Percentiles rank a stretch among this genome's conserved stretches.
phyloP scores from a whole-genome alignment of 2,888 invertebrate genomes.

The Eulithis prunata region DNA sequence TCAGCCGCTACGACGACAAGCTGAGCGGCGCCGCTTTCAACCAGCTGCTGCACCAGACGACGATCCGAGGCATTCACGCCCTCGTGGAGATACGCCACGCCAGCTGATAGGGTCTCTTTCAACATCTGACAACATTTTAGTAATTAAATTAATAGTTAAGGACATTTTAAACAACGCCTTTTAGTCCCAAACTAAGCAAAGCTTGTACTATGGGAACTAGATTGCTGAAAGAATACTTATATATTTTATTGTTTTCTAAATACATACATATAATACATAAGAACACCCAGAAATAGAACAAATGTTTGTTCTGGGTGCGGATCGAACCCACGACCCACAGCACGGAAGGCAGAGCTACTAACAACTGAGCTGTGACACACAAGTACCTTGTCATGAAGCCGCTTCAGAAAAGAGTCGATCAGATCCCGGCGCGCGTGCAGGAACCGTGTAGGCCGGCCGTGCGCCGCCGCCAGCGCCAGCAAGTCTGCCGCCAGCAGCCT shows the following conservation, averaged over 20 bases:
- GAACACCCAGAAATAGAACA: no score
- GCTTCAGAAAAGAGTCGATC: slow-evolving; percentile 93
- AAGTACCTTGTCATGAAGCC: slow-evolving; percentile 92
- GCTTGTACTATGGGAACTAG: no score
- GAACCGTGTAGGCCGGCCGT: slow-evolving; percentile 93
- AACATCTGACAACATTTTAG: slow-evolving; percentile 83
- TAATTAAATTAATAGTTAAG: no score
- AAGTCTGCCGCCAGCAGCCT: slow-evolving; percentile 98
- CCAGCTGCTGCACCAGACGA: slow-evolving; percentile 95
- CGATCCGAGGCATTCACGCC: slow-evolving; percentile 94
- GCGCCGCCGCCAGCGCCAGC: slow-evolving; percentile 96
- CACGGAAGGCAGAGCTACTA: no score
- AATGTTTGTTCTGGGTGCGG: no score
- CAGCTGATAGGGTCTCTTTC: slow-evolving; percentile 95
- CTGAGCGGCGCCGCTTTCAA: slow-evolving; percentile 96
- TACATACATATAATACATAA: no score
- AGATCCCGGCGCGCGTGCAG: slow-evolving; percentile 94
- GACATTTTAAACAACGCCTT: neutral
- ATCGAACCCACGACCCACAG: no score
- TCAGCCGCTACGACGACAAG: slow-evolving; percentile 95
- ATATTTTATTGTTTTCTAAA: no score
- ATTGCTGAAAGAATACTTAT: no score
- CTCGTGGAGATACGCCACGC: slow-evolving; percentile 99
- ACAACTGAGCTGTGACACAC: neutral
- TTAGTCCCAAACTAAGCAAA: no score